These are phyloP conservation scores for Epizoanthus fatuus DNA, from an alignment of 92 coral and sea anemone genomes.

Conservation along the genomic window DNA sequence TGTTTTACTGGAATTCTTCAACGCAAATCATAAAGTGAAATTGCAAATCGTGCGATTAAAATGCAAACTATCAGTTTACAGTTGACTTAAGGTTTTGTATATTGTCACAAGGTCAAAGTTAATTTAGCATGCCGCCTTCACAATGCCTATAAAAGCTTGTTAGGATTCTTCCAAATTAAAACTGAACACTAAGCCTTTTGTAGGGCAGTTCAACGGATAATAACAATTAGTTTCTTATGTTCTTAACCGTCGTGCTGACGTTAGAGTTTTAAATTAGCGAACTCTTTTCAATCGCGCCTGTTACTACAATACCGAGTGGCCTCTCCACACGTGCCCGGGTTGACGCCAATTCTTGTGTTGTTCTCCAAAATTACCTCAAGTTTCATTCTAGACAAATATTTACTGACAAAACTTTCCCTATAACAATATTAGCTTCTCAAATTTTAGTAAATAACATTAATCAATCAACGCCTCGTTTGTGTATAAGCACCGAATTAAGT, in stretches of 20 bases:
- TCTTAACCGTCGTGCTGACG: conserved; percentile 11
- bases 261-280: conserved; percentile 19
- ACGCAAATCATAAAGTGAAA: not conserved
- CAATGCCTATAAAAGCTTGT: conserved; percentile 21
- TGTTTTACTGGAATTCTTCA: not conserved
- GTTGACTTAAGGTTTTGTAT: conserved; percentile 25
- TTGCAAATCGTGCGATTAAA: not conserved
- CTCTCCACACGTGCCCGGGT: conserved; percentile 21
- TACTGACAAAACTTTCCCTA: not conserved
- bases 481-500: not conserved
- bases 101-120: conserved; percentile 19
- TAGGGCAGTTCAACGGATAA: conserved; percentile 5
- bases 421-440: conserved; percentile 11
- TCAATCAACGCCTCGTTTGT: conserved; percentile 22
- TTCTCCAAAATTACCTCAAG: not conserved
- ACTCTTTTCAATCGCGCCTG: conserved; percentile 26
- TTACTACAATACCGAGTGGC: not conserved
- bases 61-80: conserved; percentile 14
- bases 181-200: conserved; percentile 17
- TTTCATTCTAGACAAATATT: conserved; percentile 24
- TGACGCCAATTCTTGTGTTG: not conserved
- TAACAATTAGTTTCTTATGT: conserved; percentile 36
- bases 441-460: conserved; percentile 13
- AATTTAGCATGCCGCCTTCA: conserved; percentile 9
- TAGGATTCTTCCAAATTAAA: not conserved